These are phyloP conservation scores for Atta cephalotes DNA, from an alignment of 1,140 invertebrate genomes.

Conservation along the genomic window DNA sequence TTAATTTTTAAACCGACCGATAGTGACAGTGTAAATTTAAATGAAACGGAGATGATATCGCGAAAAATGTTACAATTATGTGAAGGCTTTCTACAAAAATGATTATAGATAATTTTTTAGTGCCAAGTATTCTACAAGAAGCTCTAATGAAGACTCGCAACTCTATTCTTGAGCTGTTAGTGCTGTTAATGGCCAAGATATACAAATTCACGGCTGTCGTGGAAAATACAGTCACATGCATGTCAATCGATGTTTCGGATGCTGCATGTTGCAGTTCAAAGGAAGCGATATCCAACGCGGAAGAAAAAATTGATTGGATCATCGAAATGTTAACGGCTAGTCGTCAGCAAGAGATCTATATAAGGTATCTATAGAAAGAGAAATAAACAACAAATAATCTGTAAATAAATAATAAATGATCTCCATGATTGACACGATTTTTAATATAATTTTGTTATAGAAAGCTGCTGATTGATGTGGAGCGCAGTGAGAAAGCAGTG, in stretches of 20 bases:
- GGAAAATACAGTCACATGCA: conserved; percentile 78
- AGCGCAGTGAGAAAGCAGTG: conserved; percentile 85
- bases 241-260: neutral
- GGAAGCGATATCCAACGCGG: conserved; percentile 49
- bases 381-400: neutral
- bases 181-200: conserved; percentile 88
- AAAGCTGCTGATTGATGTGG: conserved; percentile 87
- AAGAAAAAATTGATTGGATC: conserved; percentile 84
- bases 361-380: conserved; percentile 80
- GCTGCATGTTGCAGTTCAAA: neutral
- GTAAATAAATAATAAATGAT: neutral
- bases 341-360: conserved; percentile 88
- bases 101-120: conserved; percentile 79
- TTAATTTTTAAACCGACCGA: conserved; percentile 4
- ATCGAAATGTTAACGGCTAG: conserved; percentile 87
- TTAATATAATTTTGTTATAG: conserved; percentile 76
- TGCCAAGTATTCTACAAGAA: conserved; percentile 88
- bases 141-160: conserved; percentile 86
- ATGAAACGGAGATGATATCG: neutral
- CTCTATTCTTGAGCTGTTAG: conserved; percentile 86
- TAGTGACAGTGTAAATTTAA: neutral
- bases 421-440: neutral
- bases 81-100: neutral
- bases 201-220: conserved; percentile 88
- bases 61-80: neutral